A percentile compares a stretch with the other conserved stretches of the same genome.
Evolutionary conservation across 2,113 vertebrate species (phyloP).

Genomic region (Oreochromis aureus): DNA sequence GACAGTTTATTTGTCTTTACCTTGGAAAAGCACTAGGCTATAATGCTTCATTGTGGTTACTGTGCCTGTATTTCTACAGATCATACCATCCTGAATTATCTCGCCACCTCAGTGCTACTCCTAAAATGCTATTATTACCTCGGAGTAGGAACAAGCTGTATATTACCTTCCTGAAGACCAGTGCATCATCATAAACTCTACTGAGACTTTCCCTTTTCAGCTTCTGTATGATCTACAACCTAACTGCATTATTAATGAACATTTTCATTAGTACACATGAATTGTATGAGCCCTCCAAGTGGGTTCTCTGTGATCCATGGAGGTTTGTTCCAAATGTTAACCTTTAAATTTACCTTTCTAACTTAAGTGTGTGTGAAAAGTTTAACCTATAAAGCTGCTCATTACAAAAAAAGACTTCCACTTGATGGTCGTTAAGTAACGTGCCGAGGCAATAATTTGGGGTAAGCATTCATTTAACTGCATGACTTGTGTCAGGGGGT

Average conservation of each 20-base stretch:
- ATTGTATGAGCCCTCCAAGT: background rate
- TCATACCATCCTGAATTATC: background rate
- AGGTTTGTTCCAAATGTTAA: background rate
- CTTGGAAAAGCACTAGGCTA: background rate
- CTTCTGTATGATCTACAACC: background rate
- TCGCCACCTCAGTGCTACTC: background rate
- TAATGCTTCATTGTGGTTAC: background rate
- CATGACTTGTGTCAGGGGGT: background rate
- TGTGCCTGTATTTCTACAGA: background rate
- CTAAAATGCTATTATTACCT: background rate
- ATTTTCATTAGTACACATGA: background rate
- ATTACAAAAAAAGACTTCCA: background rate
- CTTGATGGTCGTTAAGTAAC: background rate
- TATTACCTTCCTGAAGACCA: background rate
- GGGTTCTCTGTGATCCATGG: background rate
- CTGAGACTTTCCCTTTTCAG: background rate
- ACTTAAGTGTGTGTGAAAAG: background rate
- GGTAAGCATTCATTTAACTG: background rate
- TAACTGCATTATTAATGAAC: background rate
- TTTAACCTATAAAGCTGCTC: background rate
- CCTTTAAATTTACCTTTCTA: background rate
- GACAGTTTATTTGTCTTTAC: background rate
- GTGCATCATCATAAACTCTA: background rate
- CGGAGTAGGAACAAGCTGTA: background rate
- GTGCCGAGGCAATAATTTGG: background rate